Conservation (phyloP, 2,113 vertebrate species). For the Corydoras sp. region DNA sequence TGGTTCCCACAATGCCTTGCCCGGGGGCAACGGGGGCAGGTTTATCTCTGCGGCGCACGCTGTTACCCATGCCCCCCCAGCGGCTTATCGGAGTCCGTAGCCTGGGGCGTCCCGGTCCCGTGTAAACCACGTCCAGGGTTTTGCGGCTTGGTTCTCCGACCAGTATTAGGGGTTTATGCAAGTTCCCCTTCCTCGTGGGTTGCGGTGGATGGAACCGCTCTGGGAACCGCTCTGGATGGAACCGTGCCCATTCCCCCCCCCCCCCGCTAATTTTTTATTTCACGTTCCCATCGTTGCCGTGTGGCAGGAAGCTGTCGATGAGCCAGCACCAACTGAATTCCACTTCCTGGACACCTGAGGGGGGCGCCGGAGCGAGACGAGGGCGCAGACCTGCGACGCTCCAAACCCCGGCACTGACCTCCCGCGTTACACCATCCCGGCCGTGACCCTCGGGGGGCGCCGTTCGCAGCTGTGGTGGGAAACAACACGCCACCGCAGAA, state of each 20-base stretch:
- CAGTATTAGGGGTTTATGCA: constrained; percentile 53
- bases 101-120: neutral
- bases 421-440: too few relatives aligned
- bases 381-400: too few relatives aligned
- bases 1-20: constrained; percentile 35
- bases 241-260: constrained; percentile 31
- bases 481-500: too few relatives aligned
- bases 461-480: too few relatives aligned
- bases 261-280: neutral
- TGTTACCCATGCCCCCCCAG: constrained; percentile 8
- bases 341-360: constrained; percentile 58
- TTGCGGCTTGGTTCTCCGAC: constrained; percentile 10
- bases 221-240: constrained; percentile 35
- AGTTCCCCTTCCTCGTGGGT: constrained; percentile 57
- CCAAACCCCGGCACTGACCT: too few relatives aligned
- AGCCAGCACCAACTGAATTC: constrained; percentile 66
- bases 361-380: neutral
- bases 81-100: constrained; percentile 39
- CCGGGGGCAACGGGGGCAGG: neutral
- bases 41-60: constrained; percentile 57
- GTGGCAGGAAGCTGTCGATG: constrained; percentile 61
- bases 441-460: too few relatives aligned
- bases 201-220: constrained; percentile 46
- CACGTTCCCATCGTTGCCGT: constrained; percentile 43
- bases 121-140: constrained; percentile 5